These are phyloP conservation scores for Morbakka virulenta DNA, from an alignment of 30 jellyfish, hydroid and myxozoan genomes.

Conservation along the genomic window DNA sequence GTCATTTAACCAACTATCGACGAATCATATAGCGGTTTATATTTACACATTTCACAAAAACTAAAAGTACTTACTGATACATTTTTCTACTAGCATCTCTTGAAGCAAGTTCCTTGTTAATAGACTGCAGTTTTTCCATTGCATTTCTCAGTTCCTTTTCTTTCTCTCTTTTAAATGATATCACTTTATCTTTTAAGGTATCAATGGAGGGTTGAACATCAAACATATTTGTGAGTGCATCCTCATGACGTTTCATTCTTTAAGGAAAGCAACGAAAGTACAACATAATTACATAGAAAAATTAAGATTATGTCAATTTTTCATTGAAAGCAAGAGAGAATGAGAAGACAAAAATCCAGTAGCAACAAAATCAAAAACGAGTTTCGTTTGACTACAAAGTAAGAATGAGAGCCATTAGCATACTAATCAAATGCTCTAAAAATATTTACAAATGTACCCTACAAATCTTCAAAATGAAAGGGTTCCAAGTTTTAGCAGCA, in stretches of 20 bases:
- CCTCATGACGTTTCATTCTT: slow-evolving; percentile 62
- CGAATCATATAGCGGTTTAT: no score
- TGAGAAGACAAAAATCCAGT: not conserved
- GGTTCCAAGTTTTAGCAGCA: not conserved
- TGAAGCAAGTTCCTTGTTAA: slow-evolving; percentile 51
- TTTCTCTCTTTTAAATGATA: slow-evolving; percentile 22
- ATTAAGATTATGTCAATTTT: no score
- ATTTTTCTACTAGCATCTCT: slow-evolving; percentile 53
- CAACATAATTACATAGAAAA: no score
- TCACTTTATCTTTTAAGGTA: slow-evolving; percentile 41
- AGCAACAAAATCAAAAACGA: no score
- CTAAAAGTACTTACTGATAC: slow-evolving; percentile 63
- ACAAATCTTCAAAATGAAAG: not conserved
- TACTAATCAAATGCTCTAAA: no score
- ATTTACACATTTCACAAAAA: no score
- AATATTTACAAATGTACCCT: not conserved
- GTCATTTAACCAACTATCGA: no score
- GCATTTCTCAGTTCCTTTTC: slow-evolving; percentile 21
- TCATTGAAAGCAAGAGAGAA: not conserved
- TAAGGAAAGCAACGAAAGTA: not conserved
- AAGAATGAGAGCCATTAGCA: no score
- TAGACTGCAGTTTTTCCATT: slow-evolving; percentile 7
- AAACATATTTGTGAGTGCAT: slow-evolving; percentile 57
- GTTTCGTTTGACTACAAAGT: no score
- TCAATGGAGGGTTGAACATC: slow-evolving; percentile 65